These are phyloP conservation scores for Orcinus orca DNA, from an alignment of 2,113 vertebrate genomes.

Conservation along the genomic window DNA sequence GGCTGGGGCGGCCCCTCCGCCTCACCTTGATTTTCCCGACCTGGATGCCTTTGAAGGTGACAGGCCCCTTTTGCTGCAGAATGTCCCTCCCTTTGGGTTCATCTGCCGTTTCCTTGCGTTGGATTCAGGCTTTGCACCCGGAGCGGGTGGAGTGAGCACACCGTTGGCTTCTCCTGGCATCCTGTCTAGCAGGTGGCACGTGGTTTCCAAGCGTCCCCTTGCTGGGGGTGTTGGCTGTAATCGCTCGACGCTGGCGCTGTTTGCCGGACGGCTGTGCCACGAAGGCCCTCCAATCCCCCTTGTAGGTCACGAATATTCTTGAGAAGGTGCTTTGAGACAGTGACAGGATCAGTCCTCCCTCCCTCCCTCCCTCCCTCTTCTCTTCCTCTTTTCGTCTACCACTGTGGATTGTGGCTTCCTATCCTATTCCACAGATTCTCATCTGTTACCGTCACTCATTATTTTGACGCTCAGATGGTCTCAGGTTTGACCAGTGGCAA, in stretches of 20 bases:
- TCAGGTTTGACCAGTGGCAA: not conserved
- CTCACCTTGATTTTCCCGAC: not conserved
- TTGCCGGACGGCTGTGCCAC: accelerated
- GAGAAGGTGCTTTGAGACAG: not conserved
- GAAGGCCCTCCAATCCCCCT: accelerated
- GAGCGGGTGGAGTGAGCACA: accelerated
- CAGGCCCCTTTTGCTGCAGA: not conserved
- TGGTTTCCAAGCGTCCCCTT: accelerated
- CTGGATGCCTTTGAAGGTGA: not conserved
- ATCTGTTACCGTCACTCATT: not conserved
- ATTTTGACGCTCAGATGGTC: accelerated
- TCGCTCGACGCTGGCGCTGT: accelerated
- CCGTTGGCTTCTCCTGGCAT: accelerated
- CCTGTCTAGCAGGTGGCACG: accelerated
- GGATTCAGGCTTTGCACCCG: not conserved
- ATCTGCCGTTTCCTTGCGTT: accelerated
- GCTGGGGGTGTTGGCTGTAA: not conserved
- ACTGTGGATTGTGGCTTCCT: accelerated
- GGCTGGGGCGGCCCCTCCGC: accelerated
- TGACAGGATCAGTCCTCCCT: accelerated
- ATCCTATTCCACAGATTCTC: accelerated
- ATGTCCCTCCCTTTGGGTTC: accelerated
- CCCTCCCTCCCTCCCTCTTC: accelerated
- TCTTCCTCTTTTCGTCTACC: accelerated
- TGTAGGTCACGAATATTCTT: accelerated